A percentile compares a stretch with the other conserved stretches of the same genome.
Evolutionary conservation across 2,888 invertebrate genomes (phyloP).

Genomic region (Lasiommata megera): DNA sequence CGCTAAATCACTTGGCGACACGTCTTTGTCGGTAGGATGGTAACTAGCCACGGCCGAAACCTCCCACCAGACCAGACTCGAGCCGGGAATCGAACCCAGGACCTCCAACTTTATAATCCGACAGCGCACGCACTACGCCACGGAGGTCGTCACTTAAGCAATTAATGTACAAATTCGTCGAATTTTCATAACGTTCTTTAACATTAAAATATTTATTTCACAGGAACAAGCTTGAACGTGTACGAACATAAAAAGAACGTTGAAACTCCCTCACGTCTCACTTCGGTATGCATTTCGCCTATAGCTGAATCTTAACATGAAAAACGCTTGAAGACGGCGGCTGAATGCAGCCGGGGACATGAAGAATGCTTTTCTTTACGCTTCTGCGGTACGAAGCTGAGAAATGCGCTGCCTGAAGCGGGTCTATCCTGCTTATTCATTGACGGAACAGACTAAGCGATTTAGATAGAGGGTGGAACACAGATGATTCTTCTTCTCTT

Average conservation of each 20-base stretch:
- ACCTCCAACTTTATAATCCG: too few species aligned
- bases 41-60: too few species aligned
- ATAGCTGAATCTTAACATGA: constrained; percentile 10
- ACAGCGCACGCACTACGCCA: too few species aligned
- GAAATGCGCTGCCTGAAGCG: constrained; percentile 25
- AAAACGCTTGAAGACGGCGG: constrained; percentile 5
- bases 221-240: not conserved
- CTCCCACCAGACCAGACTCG: too few species aligned
- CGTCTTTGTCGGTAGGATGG: too few species aligned
- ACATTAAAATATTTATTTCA: too few species aligned
- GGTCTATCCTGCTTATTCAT: constrained; percentile 23
- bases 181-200: too few species aligned
- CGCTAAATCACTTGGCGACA: too few species aligned
- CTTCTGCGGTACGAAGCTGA: constrained; percentile 12
- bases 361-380: constrained; percentile 22
- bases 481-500: too few species aligned
- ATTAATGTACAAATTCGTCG: too few species aligned
- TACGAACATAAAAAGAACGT: not conserved
- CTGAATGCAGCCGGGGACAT: constrained; percentile 17
- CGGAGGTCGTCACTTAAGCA: too few species aligned
- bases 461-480: not conserved
- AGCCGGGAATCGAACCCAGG: too few species aligned
- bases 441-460: constrained; percentile 2
- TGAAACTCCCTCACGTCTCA: not conserved
- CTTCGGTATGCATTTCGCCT: constrained; percentile 10